A percentile compares a stretch with the other conserved stretches of the same genome.
Evolutionary conservation across 2,113 vertebrate genomes (phyloP).

Genomic region (Xerus inauris): DNA sequence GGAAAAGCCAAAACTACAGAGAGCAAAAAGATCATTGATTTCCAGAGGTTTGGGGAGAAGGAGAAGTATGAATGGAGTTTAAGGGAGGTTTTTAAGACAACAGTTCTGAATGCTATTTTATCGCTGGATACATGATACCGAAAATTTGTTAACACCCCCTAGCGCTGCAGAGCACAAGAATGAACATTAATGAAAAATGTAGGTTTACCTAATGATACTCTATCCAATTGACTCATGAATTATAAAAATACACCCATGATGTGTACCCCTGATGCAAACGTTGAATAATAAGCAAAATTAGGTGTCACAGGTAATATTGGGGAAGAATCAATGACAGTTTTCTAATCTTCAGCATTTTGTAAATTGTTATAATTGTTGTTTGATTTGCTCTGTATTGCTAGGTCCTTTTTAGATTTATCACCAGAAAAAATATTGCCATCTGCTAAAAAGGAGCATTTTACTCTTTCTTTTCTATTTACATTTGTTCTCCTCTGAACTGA

Average conservation of each 20-base stretch:
- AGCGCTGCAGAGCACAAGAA: background rate
- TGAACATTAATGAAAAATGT: background rate
- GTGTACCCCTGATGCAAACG: no score
- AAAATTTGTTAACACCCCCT: background rate
- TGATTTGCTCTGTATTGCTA: background rate
- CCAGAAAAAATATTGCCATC: background rate
- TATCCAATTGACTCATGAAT: background rate
- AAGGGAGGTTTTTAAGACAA: background rate
- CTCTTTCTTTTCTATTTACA: background rate
- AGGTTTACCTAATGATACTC: background rate
- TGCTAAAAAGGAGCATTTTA: background rate
- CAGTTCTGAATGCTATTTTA: background rate
- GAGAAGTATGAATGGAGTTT: background rate
- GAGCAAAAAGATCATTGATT: background rate
- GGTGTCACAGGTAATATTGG: no score
- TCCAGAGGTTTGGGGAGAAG: background rate
- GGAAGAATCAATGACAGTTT: no score
- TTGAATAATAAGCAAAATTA: background rate
- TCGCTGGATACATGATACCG: background rate
- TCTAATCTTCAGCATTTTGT: background rate
- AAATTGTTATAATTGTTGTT: background rate
- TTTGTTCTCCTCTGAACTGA: no score
- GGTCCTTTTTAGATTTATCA: background rate
- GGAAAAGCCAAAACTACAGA: background rate
- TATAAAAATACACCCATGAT: background rate